Base-by-base conservation (phyloP, 2,888 invertebrate genomes). In the Schizaphis graminum region DNA sequence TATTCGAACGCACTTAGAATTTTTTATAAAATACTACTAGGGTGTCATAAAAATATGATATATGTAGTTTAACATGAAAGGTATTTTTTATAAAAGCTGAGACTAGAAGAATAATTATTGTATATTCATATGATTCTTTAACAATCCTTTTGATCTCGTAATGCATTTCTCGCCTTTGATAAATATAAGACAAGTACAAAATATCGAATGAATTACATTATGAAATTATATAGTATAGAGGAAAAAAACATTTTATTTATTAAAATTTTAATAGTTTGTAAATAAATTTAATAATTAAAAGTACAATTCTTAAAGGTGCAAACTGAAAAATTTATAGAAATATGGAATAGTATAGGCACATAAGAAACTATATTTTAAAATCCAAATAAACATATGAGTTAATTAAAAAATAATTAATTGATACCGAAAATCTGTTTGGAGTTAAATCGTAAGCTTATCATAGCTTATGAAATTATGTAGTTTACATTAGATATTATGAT, bases 111-210 rank as follows among this genome's bases (percentile, higher is more conserved):
- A 57, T 91, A 91, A 92, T 87, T 56, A 35, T 53, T 41, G 84
- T 91, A 49, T 92, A 86, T 61, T 85, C 35, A 61, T 84, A 28
- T 57, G 44, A 87, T 87, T 87, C 87, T 49, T 89, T 57, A 57
- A 56, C 24, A 35, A 56, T 86, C 26, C 86, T 91, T 92, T 92
- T 92, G 57, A 92, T 92, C 47, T 57, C 26, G n/a, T 92, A 92
- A 92, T 92, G 86, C 13, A 47, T 86, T 86, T 85, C 35, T 61
- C 47, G 86, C 86, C 61, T 92, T 92, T 92, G 84, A 91, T 56
- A 91, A 44, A 41, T 44, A 90, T 61, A 57, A 89, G 57, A 67
- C 28, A 86, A 89, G 56, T 41, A 91, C 53, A 49, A 84, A 67
- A 90, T 67, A 90, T 67, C 44, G 41, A 53, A 28, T 84, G 41